Evolutionary conservation across 2,113 vertebrate genomes (phyloP).

Genomic region (Gallinago jamesoni): DNA sequence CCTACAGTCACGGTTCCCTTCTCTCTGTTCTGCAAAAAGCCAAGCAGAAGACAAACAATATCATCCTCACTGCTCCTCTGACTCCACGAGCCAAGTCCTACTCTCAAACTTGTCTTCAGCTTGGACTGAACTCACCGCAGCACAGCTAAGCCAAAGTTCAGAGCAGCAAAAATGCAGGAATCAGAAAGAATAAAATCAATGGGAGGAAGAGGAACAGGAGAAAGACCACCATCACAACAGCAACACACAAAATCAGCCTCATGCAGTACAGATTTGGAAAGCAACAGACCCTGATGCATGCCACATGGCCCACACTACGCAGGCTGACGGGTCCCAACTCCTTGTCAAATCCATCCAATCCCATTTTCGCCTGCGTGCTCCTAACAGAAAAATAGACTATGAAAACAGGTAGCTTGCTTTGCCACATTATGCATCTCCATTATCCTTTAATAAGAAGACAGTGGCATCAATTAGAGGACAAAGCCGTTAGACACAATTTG

Average conservation of each 20-base stretch:
- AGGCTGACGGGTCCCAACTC: neutral
- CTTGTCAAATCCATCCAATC: neutral
- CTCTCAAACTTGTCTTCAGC: neutral
- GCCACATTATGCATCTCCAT: neutral
- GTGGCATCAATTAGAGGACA: neutral
- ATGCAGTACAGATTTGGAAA: neutral
- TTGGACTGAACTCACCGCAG: neutral
- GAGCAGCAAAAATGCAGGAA: neutral
- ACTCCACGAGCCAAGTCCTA: neutral
- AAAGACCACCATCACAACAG: neutral
- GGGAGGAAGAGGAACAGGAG: neutral
- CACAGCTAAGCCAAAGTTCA: neutral
- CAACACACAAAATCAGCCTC: neutral
- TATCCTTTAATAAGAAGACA: neutral
- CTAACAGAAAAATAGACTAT: neutral
- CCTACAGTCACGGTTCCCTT: neutral
- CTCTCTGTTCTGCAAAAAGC: neutral
- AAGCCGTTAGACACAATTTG: neutral
- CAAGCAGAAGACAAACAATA: neutral
- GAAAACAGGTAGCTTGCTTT: neutral
- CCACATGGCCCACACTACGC: fast-evolving
- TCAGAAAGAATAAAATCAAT: neutral
- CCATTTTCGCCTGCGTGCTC: neutral
- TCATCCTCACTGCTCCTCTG: neutral
- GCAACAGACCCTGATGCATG: fast-evolving